phyloP scores from a whole-genome alignment of 2,797 vertebrate genomes.

The Caiman crocodilus region DNA sequence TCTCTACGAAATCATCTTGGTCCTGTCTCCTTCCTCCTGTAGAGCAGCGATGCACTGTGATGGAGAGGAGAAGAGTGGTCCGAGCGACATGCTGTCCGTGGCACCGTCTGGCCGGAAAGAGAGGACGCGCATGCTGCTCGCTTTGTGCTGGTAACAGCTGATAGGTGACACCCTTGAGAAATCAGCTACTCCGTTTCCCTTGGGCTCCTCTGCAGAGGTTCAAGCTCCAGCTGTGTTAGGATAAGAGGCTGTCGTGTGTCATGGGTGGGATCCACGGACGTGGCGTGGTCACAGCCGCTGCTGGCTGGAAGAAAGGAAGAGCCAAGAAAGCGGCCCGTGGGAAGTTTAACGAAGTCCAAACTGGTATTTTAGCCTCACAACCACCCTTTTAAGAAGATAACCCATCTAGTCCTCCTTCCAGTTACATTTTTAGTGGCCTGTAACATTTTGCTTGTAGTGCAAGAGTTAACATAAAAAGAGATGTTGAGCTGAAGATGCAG shows the following conservation, averaged over 20 bases:
- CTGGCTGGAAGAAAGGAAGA: slow-evolving; percentile 51
- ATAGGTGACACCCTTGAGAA: background rate
- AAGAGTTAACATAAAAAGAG: background rate
- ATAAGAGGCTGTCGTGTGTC: slow-evolving; percentile 50
- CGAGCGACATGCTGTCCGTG: background rate
- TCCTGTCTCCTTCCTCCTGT: rapidly evolving
- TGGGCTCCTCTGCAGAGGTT: background rate
- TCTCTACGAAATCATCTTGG: background rate
- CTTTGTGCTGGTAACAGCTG: background rate
- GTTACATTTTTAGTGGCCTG: background rate
- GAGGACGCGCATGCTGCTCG: background rate
- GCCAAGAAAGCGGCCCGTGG: slow-evolving; percentile 21
- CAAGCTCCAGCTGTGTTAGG: slow-evolving; percentile 11
- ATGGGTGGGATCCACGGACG: background rate
- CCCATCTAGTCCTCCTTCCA: background rate
- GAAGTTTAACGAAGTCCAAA: background rate
- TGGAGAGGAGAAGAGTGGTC: background rate
- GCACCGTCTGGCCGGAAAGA: background rate
- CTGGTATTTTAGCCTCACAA: rapidly evolving
- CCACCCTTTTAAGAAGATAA: rapidly evolving
- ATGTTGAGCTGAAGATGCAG: background rate
- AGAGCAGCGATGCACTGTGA: background rate
- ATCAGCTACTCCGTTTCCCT: background rate
- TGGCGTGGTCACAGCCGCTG: slow-evolving; percentile 11
- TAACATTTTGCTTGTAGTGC: rapidly evolving